phyloP scores from a whole-genome alignment of 2,113 vertebrate species.

The Grus americana region DNA sequence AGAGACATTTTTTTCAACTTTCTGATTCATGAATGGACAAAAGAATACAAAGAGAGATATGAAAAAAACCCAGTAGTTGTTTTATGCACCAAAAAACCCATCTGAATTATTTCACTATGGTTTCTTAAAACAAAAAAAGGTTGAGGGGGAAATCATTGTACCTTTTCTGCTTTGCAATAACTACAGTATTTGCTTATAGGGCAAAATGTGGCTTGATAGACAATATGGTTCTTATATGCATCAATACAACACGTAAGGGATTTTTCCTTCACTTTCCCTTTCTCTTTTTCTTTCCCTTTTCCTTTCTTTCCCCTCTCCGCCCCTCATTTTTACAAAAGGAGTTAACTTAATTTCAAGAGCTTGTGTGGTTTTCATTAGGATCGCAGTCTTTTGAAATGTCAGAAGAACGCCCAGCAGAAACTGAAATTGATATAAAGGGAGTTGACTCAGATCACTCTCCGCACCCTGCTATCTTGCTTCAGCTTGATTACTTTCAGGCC shows the following conservation, averaged over 20 bases:
- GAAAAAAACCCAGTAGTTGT: background rate
- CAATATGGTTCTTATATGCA: conserved; percentile 63
- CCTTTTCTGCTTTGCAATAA: background rate
- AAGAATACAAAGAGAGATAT: background rate
- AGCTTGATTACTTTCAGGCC: background rate
- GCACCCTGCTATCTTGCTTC: background rate
- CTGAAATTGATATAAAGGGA: conserved; percentile 61
- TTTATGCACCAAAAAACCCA: background rate
- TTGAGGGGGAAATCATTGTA: background rate
- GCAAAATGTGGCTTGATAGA: conserved; percentile 25
- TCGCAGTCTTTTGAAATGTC: conserved; percentile 77
- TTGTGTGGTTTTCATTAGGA: conserved; percentile 81
- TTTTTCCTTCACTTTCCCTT: conserved; percentile 8
- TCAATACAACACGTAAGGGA: conserved; percentile 48
- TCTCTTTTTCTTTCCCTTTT: background rate
- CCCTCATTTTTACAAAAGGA: conserved; percentile 36
- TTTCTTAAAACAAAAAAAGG: background rate
- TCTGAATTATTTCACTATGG: background rate
- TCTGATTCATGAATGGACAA: background rate
- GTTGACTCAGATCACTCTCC: conserved; percentile 30
- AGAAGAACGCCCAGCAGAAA: conserved; percentile 69
- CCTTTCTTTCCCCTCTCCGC: background rate
- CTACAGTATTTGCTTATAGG: conserved; percentile 39
- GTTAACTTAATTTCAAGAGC: conserved; percentile 78
- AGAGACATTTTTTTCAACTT: background rate